Base-by-base conservation (phyloP, 1,140 invertebrate genomes). In the Octopus bimaculoides region DNA sequence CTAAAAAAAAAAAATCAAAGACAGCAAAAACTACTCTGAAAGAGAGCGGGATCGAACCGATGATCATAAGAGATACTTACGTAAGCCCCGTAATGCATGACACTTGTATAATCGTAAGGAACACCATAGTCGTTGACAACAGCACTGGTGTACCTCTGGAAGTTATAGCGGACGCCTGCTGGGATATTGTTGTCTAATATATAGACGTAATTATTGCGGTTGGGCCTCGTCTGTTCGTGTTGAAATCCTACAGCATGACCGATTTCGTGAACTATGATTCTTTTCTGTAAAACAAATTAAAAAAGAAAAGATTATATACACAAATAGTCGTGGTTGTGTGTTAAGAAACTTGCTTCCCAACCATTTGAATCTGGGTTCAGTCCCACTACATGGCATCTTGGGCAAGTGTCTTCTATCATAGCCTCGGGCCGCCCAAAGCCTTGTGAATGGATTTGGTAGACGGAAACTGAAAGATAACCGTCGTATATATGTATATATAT, bases 121-220 rank as follows among this genome's bases (percentile, higher is more conserved):
- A 96, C 91, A 1, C 95, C 96, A 52, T 97, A 90, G 0, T 96
- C 97, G 84, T 99, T 96, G 2, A 99, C 96, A 90, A 98, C 96
- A 82, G 97, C 95, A 4, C 94, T 93, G 10, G 95, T 96, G 54
- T 98, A 90, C 89, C 97, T 98, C 86, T 98, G 97, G 90, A 99
- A 99, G 89, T 99, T 99, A 89, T 98, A 99, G 85, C 98, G n/a
- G 1, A 83, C 53, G 52, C 77, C 74, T 10, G 78, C 20, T 0
- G 76, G 85, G 14, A 87, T 82, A 74, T 91, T 91, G 41, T 84
- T 73, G 41, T 79, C 75, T 26, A 84, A 71, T 26, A 91, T 88
- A 5, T 73, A 78, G 5, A 91, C 85, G 79, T 87, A 86, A 4
- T 86, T 79, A 81, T 91, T 89, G 26, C 91, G 78, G 80, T 91